Evolutionary conservation across 2,888 invertebrate species (phyloP), one percentile per base, ranked within the genome.

Genomic region (Eupeodes latifasciatus): DNA sequence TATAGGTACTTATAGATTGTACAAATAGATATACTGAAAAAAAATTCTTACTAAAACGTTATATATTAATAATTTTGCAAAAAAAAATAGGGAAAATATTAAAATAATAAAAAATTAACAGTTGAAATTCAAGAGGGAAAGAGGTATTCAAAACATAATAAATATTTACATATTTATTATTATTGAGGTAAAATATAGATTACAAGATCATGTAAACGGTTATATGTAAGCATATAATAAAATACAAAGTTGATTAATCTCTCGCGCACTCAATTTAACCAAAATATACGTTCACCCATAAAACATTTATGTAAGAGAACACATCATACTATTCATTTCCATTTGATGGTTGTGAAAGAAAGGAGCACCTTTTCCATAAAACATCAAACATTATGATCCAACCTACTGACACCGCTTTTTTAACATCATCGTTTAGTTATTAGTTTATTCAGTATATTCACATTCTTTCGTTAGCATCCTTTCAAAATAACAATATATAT

Each of bases 341-440:
- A 85, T 81, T 89, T 47, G 49, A 66, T 77, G 89, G 89, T 83
- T 91, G 90, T 91, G 91, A 91, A 90, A 90, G 90, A 90, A 91
- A 90, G 86, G 80, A 89, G 85, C 78, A 81, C 90, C 79, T 82
- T 74, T 87, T 79, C 69, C 59, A 64, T 40, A 40, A 40, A 7
- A 40, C 40, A 66, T 71, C 53, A 40, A 4, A 78, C 19, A 14
- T 59, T 27, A 14, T 59, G 34, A 59, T 9, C 34, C 34, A 59
- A 59, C 34, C 14, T 7, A 53, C 61, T 66, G 34, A 82, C 87
- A 85, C 79, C 77, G 67, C 64, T 66, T 77, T 64, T 64, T 64
- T 16, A 66, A 19, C 10, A 66, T 66, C 9, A 27, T 27, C 27
- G 27, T 40, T 40, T 40, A 5, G 6, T 40, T 40, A 40, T 40